Conservation (phyloP, 2,888 invertebrate genomes). For the Cataglyphis rosenhaueri region DNA sequence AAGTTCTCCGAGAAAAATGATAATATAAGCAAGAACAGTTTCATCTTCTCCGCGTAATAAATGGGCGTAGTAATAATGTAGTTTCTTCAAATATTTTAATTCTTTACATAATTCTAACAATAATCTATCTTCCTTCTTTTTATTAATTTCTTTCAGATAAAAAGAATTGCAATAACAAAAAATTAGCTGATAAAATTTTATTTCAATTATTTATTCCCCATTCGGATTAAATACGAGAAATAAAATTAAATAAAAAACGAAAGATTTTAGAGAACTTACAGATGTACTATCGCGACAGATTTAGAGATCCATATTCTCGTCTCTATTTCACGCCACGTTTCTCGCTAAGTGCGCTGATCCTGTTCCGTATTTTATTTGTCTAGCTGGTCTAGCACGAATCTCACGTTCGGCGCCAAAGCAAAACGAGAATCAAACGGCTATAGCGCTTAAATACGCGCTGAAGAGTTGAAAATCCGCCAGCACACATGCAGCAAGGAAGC, state of each 20-base stretch:
- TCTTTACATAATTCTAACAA: not conserved
- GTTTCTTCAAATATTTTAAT: slow-evolving; percentile 23
- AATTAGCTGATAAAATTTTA: not conserved
- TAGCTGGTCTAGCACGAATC: not conserved
- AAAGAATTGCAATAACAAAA: not conserved
- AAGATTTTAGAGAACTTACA: not conserved
- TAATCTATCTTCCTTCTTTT: not conserved
- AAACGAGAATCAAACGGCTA: slow-evolving; percentile 20
- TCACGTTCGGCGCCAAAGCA: slow-evolving; percentile 20
- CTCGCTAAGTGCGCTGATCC: slow-evolving; percentile 21
- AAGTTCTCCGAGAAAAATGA: slow-evolving; percentile 14
- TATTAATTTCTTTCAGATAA: not conserved
- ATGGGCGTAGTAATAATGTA: not conserved
- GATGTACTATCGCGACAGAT: not conserved
- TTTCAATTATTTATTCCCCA: not conserved
- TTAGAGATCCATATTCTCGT: not conserved
- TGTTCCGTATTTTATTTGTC: slow-evolving; percentile 11
- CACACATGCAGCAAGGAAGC: slow-evolving; percentile 1
- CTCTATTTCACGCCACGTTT: slow-evolving; percentile 39
- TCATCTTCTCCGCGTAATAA: slow-evolving; percentile 12
- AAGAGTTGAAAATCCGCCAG: slow-evolving; percentile 27
- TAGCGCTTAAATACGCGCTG: not conserved
- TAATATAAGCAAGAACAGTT: slow-evolving; percentile 17
- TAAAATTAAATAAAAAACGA: not conserved
- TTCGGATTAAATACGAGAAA: not conserved